Conservation (phyloP, 2,797 vertebrate species). For the Crenuchus spilurus region DNA sequence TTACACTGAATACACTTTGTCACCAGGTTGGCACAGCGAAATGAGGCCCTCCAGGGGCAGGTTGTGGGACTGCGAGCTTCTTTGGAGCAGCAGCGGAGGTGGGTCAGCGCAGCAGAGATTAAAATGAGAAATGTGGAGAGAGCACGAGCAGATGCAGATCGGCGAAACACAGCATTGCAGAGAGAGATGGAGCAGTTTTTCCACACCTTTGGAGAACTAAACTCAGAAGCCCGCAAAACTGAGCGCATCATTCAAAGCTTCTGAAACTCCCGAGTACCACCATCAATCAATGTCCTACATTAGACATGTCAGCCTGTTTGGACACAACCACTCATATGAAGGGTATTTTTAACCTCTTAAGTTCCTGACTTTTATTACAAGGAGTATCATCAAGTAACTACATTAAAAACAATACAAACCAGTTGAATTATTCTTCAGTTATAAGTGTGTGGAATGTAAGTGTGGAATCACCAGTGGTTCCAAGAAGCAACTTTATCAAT, state of each 20-base stretch:
- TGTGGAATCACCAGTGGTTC: too few species aligned
- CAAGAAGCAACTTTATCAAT: too few species aligned
- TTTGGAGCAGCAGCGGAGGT: slow-evolving; percentile 77
- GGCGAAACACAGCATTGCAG: slow-evolving; percentile 74
- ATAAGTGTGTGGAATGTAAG: too few species aligned
- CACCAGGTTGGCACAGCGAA: slow-evolving; percentile 78
- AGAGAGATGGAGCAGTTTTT: slow-evolving; percentile 82
- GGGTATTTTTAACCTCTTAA: too few species aligned
- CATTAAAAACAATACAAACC: too few species aligned
- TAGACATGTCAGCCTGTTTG: neutral
- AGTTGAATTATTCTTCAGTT: too few species aligned
- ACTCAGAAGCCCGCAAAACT: slow-evolving; percentile 77
- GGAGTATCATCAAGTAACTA: too few species aligned
- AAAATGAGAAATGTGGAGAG: slow-evolving; percentile 76
- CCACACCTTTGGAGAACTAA: slow-evolving; percentile 77
- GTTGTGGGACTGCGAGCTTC: slow-evolving; percentile 66
- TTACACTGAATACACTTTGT: neutral
- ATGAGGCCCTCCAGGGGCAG: slow-evolving; percentile 73
- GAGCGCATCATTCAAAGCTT: slow-evolving; percentile 79
- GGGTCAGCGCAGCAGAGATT: slow-evolving; percentile 72
- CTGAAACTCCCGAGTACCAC: slow-evolving; percentile 53
- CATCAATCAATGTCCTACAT: neutral
- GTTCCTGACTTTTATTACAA: too few species aligned
- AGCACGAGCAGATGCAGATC: slow-evolving; percentile 76
- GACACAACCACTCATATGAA: too few species aligned